Base-by-base conservation (phyloP, 1,140 invertebrate genomes). In the Drepana arcuata region DNA sequence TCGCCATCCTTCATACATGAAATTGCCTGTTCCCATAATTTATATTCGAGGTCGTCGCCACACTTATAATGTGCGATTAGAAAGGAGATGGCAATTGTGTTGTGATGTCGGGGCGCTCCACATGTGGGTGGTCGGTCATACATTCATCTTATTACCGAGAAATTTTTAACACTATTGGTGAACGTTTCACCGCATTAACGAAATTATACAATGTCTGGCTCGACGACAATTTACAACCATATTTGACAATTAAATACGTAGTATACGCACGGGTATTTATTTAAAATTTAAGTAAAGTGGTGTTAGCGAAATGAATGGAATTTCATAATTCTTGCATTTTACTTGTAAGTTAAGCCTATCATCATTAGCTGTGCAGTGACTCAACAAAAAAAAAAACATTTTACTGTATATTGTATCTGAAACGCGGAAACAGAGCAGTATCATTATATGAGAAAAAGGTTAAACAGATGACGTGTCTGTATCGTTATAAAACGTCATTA, bases 21-120 rank as follows among this genome's bases (percentile, higher is more conserved):
- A 73, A 74, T 73, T 75, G 49, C 66, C 67, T 63, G 70, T 70
- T 77, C 70, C 66, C 66, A 77, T 78, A 71, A 74, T 75, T 79
- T 70, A 52, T 63, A 73, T 78, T 82, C 69, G 65, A 59, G 74
- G 78, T 70, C 69, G 57, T 48, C 48, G 74, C 73, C 63, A 75
- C 68, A 75, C 68, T 70, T 72, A 51, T 53, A 46, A 71, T 58
- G 57, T 45, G 50, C 61, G 52, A 75, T 79, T 77, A 81, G 77
- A 78, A 77, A 75, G 71, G 73, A 69, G 62, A 64, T 49, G 49
- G 50, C 52, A 69, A 71, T 64, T 69, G 51, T 59, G 54, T 39
- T 66, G 55, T 51, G 40, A 52, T 46, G 37, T n/a, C n/a, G n/a
- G n/a, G n/a, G n/a, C n/a, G n/a, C n/a, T n/a, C n/a, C n/a, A n/a